Conservation (phyloP, 2,888 invertebrate species). For the Rhagonycha fulva region DNA sequence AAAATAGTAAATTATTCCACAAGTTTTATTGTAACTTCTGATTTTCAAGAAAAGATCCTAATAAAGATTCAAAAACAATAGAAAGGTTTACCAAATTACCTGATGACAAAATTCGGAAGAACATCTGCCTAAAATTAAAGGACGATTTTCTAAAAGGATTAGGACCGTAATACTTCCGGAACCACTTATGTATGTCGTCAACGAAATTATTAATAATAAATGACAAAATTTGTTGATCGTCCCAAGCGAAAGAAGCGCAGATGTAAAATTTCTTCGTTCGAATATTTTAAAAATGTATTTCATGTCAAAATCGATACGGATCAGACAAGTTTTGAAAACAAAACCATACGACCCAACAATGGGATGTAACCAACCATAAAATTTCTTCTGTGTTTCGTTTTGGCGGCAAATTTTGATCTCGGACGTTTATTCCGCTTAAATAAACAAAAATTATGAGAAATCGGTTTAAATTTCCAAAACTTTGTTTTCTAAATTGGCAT, state of each 20-base stretch:
- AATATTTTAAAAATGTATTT: constrained; percentile 22
- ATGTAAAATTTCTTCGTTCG: constrained; percentile 17
- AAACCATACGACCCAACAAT: constrained; percentile 39
- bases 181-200: constrained; percentile 6
- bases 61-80: background rate
- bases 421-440: constrained; percentile 49
- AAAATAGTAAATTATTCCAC: too few species aligned
- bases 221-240: background rate
- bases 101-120: background rate
- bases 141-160: constrained; percentile 2
- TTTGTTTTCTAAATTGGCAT: constrained; percentile 27
- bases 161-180: constrained; percentile 7
- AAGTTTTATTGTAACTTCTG: too few species aligned
- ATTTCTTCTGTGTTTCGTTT: constrained; percentile 41
- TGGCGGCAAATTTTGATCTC: constrained; percentile 44
- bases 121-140: background rate
- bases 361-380: constrained; percentile 42
- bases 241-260: constrained; percentile 12
- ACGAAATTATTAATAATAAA: background rate
- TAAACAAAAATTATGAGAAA: constrained; percentile 45
- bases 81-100: too few species aligned
- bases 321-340: constrained; percentile 37
- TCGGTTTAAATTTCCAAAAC: constrained; percentile 8
- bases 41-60: too few species aligned
- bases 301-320: constrained; percentile 35